Conservation (phyloP, 2,888 invertebrate genomes). For the Poecilus cupreus region DNA sequence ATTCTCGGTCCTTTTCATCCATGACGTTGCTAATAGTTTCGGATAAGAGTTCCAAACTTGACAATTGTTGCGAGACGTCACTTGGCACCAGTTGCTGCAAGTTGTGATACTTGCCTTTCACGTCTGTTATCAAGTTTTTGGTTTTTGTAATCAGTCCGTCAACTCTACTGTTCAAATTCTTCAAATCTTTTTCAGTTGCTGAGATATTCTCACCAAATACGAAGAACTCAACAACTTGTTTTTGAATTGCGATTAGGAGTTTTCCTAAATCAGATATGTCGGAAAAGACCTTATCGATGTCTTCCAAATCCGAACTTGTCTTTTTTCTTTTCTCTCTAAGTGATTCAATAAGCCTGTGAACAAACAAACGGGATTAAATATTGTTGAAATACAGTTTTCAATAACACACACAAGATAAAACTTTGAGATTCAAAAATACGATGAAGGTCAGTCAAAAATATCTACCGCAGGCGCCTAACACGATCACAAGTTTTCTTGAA, state of each 20-base stretch:
- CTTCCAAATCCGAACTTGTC: constrained; percentile 83
- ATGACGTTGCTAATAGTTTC: constrained; percentile 87
- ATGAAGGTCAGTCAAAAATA: constrained; percentile 57
- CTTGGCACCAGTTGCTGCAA: constrained; percentile 80
- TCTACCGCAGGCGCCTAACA: constrained; percentile 14
- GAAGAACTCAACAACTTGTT: constrained; percentile 82
- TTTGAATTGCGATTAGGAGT: constrained; percentile 79
- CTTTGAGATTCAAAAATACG: constrained; percentile 50
- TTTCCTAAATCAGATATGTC: constrained; percentile 82
- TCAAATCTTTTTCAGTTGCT: constrained; percentile 78
- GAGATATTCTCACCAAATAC: constrained; percentile 85
- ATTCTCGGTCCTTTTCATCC: constrained; percentile 92
- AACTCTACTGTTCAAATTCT: constrained; percentile 76
- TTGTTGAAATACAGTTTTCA: constrained; percentile 6
- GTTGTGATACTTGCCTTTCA: constrained; percentile 78
- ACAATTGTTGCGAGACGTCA: constrained; percentile 87
- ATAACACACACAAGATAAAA: constrained; percentile 21
- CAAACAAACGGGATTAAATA: constrained; percentile 67
- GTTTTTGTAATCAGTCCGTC: constrained; percentile 76
- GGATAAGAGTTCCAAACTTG: constrained; percentile 86
- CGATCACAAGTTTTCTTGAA: neutral
- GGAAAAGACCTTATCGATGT: constrained; percentile 84
- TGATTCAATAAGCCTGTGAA: constrained; percentile 86
- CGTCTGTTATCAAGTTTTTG: constrained; percentile 77
- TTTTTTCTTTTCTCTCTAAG: constrained; percentile 85